Base-by-base conservation (phyloP, 2,113 vertebrate species). In the Cyprinus carpio region DNA sequence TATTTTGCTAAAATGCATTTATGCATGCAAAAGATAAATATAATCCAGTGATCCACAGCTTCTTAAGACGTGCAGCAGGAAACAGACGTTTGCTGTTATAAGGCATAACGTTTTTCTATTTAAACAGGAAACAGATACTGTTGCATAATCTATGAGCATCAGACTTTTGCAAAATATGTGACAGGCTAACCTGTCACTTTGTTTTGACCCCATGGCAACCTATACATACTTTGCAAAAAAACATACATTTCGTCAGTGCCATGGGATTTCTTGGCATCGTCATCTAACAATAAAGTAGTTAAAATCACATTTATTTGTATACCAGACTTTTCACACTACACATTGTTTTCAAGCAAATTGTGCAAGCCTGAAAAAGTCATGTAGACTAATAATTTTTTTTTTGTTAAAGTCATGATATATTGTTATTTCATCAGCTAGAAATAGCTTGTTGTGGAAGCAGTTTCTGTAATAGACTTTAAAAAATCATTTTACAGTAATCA, bases 101-200 rank as follows among this genome's bases (percentile, higher is more conserved):
- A 5, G 65, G 29, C 27, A 69, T 67, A 18, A 34, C 27, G 13
- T 15, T 60, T 23, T 40, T 78, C 3, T 37, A 2, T 25, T 27
- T 37, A 58, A 64, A 65, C 37, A 81, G 78, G 78, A 81, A 81
- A 29, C 58, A 64, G 58, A 79, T 1, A 7, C n/a, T 29, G 37
- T 65, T 65, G 13, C 78, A 65, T 8, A 25, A 46, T 11, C 0
- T 2, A 18, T 9, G 11, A 27, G 12, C 34, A 15, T 37, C 54
- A 37, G 13, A 64, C 25, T n/a, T 4, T 62, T 64, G 58, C 78
- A 29, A 46, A 46, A 80, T 27, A 80, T 80, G 2, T 40, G 6
- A 9, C 6, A 40, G 43, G 13, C 58, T 1, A 34, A 37, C 2
- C 0, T 27, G 54, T 43, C 13, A 64, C n/a, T 64, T 4, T 13